A percentile compares a stretch with the other conserved stretches of the same genome.
Evolutionary conservation across 2,113 vertebrate species (phyloP).

Genomic region (Malurus alboscapulatus): DNA sequence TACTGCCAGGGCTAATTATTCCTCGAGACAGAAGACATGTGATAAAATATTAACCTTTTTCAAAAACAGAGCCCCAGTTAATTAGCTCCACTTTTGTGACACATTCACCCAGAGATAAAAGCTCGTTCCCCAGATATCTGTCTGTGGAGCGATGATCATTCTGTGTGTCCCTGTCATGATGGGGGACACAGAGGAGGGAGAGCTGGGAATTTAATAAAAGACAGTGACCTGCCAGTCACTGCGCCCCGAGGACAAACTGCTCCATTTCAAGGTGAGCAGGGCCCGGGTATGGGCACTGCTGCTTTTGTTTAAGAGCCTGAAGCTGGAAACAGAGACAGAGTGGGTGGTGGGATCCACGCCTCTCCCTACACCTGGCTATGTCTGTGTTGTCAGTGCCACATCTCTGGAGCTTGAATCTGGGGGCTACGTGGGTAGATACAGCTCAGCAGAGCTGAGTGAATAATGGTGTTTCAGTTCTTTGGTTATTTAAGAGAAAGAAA

Average conservation of each 20-base stretch:
- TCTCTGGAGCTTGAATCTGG: not conserved
- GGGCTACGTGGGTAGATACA: not conserved
- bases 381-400: not conserved
- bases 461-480: not conserved
- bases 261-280: not conserved
- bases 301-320: not conserved
- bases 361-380: not conserved
- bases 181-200: not conserved
- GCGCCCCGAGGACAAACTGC: rapidly evolving
- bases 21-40: slow-evolving; percentile 35
- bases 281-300: rapidly evolving
- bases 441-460: not conserved
- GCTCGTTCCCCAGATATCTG: not conserved
- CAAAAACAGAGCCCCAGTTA: slow-evolving; percentile 50
- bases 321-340: not conserved
- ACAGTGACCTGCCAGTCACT: not conserved
- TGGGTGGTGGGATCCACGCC: not conserved
- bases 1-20: slow-evolving; percentile 56
- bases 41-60: slow-evolving; percentile 67
- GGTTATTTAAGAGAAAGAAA: not conserved
- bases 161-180: not conserved
- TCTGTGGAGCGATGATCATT: not conserved
- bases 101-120: slow-evolving; percentile 27
- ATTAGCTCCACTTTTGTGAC: slow-evolving; percentile 35
- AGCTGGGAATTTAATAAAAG: slow-evolving; percentile 19